Evolutionary conservation across 2,888 invertebrate genomes (phyloP).

Genomic region (Rotaria magnacalcarata): DNA sequence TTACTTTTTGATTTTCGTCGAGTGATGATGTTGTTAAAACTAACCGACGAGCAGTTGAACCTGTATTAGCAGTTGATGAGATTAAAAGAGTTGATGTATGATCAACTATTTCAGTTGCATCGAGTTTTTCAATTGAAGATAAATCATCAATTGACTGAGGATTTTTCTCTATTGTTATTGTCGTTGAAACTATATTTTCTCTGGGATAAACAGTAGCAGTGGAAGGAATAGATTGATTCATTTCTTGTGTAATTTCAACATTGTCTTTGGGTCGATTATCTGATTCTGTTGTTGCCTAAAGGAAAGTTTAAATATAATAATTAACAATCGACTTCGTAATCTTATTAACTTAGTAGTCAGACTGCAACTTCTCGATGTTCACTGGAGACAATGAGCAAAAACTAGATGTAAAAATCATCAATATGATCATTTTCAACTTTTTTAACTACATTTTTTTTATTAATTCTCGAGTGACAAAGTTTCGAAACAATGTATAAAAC

Average conservation of each 20-base stretch:
- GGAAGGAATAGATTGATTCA: background rate
- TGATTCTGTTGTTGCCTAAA: background rate
- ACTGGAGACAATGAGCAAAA: too few relatives aligned
- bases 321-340: too few relatives aligned
- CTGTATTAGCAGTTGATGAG: background rate
- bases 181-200: background rate
- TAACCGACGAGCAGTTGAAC: background rate
- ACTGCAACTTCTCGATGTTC: too few relatives aligned
- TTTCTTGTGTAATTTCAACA: background rate
- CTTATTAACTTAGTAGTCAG: too few relatives aligned
- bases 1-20: conserved; percentile 23
- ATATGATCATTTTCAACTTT: too few relatives aligned
- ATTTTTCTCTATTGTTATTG: background rate
- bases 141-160: background rate
- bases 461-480: too few relatives aligned
- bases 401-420: too few relatives aligned
- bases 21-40: conserved; percentile 32
- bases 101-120: background rate
- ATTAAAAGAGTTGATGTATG: background rate
- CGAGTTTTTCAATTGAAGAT: background rate
- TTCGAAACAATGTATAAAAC: too few relatives aligned
- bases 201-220: background rate
- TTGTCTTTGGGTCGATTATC: background rate
- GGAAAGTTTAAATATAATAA: background rate
- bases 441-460: too few relatives aligned